phyloP scores from a whole-genome alignment of 2,888 invertebrate genomes.

The Andrena bicolor region DNA sequence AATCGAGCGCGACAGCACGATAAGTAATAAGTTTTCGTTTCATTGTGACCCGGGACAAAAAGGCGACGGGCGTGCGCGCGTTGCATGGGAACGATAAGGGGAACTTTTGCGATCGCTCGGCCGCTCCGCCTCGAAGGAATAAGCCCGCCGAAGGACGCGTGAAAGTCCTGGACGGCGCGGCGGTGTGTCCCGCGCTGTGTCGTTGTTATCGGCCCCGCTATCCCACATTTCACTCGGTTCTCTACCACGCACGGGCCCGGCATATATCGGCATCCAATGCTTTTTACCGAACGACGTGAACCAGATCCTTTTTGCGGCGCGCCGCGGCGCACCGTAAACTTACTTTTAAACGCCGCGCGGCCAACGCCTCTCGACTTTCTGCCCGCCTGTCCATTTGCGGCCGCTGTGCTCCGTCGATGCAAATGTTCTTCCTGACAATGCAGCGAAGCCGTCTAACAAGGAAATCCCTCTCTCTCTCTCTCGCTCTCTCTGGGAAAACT shows the following conservation, averaged over 20 bases:
- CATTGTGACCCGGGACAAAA: conserved; percentile 9
- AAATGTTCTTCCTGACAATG: conserved; percentile 56
- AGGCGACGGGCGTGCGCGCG: conserved; percentile 19
- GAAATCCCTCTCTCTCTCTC: conserved; percentile 23
- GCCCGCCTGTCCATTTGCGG: conserved; percentile 54
- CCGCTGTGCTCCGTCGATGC: conserved; percentile 47
- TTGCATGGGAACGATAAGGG: conserved; percentile 46
- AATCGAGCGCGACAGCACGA: conserved; percentile 26
- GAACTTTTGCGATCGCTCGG: conserved; percentile 25
- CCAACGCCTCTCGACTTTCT: conserved; percentile 59
- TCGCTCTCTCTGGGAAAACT: no score
- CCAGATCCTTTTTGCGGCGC: conserved; percentile 60
- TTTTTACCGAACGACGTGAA: conserved; percentile 64
- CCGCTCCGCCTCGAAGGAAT: conserved; percentile 35
- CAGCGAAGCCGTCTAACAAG: conserved; percentile 31
- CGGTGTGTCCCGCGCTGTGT: conserved; percentile 23
- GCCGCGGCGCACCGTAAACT: conserved; percentile 41
- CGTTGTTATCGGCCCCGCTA: conserved; percentile 57
- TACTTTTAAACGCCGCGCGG: conserved; percentile 57
- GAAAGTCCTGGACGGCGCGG: conserved; percentile 55
- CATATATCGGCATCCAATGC: conserved; percentile 53
- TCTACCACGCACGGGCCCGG: conserved; percentile 27
- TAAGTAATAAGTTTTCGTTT: conserved; percentile 51
- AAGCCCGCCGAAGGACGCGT: conserved; percentile 60
- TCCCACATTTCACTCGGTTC: conserved; percentile 61